Evolutionary conservation across 2,888 invertebrate genomes (phyloP).

Genomic region (Bibio marci): DNA sequence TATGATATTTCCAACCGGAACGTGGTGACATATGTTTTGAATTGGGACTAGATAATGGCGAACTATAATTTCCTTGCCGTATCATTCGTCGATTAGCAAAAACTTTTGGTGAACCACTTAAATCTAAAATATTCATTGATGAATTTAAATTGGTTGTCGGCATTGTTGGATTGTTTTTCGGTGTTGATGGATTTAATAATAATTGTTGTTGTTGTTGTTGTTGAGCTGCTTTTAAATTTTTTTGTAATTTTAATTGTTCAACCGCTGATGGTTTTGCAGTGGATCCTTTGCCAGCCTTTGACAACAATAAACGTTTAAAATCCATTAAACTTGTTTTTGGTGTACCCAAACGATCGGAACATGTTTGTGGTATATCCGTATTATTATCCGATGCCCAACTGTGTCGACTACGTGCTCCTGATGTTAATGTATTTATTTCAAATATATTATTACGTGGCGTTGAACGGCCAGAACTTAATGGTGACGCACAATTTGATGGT

Average conservation of each 20-base stretch:
- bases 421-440: slow-evolving; percentile 13
- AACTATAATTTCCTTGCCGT: slow-evolving; percentile 28
- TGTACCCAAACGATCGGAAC: slow-evolving; percentile 45
- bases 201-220: neutral
- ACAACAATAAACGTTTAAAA: slow-evolving; percentile 63
- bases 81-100: slow-evolving; percentile 44
- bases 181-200: neutral
- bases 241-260: slow-evolving; percentile 50
- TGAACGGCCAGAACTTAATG: slow-evolving; percentile 33
- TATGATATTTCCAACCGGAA: slow-evolving; percentile 56
- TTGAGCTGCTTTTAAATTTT: slow-evolving; percentile 10
- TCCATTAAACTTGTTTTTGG: slow-evolving; percentile 66
- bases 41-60: slow-evolving; percentile 37
- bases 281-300: slow-evolving; percentile 51
- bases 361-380: slow-evolving; percentile 31
- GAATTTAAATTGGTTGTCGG: slow-evolving; percentile 17
- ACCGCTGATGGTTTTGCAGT: slow-evolving; percentile 54
- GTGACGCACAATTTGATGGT: slow-evolving; percentile 27
- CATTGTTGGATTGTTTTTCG: slow-evolving; percentile 29
- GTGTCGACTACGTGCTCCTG: slow-evolving; percentile 35
- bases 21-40: slow-evolving; percentile 48
- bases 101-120: slow-evolving; percentile 54
- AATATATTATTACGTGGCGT: slow-evolving; percentile 29
- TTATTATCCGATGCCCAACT: slow-evolving; percentile 37
- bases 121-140: slow-evolving; percentile 46